Evolutionary conservation across 2,113 vertebrate species (phyloP).

Genomic region (Clarias batrachus): DNA sequence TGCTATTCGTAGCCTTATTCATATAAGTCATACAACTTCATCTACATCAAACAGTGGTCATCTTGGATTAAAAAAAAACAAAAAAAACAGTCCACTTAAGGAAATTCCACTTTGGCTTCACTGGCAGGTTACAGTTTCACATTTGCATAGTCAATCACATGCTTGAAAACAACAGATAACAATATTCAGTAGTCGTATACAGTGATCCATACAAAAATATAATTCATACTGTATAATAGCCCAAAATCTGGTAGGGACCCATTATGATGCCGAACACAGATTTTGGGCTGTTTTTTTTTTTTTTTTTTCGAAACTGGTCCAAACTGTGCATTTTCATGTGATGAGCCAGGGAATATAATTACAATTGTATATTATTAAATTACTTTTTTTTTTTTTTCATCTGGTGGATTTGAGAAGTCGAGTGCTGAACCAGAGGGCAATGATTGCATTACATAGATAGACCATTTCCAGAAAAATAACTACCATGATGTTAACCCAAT

Average conservation of each 20-base stretch:
- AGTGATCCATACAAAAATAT: background rate
- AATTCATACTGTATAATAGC: too few relatives aligned
- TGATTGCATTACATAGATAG: background rate
- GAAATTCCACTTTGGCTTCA: background rate
- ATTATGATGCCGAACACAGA: too few relatives aligned
- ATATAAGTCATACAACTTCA: slow-evolving; percentile 48
- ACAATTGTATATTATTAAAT: background rate
- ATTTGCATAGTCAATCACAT: background rate
- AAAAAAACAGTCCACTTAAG: background rate
- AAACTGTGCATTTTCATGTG: background rate
- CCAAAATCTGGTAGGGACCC: too few relatives aligned
- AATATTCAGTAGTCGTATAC: background rate
- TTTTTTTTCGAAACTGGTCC: background rate
- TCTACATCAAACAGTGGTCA: slow-evolving; percentile 20
- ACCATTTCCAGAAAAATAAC: too few relatives aligned
- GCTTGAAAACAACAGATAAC: background rate
- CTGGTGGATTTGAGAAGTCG: background rate
- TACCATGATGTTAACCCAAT: too few relatives aligned
- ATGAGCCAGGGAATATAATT: background rate
- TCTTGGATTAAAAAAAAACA: background rate
- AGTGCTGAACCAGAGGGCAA: background rate
- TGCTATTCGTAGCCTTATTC: slow-evolving; percentile 36
- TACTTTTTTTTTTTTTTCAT: background rate
- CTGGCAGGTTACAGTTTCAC: background rate
- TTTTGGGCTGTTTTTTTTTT: background rate